These are phyloP conservation scores for Laupala kohalensis DNA, from an alignment of 1,140 invertebrate species.

Conservation along the genomic window DNA sequence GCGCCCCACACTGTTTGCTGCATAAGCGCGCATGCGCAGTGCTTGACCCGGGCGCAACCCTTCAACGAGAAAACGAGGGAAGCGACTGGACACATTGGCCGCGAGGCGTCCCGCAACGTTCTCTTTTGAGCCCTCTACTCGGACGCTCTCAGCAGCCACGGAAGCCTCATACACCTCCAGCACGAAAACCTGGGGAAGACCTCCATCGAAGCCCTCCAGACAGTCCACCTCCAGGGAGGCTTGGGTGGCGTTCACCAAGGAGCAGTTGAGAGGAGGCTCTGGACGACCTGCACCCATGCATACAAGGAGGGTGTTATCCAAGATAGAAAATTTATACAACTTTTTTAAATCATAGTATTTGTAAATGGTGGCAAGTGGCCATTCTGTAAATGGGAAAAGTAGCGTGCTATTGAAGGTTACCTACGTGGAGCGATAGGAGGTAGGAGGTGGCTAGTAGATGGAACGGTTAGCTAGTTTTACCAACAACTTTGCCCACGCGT, in stretches of 20 bases:
- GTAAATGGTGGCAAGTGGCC: no score
- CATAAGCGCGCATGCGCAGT: slow-evolving; percentile 58
- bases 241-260: slow-evolving; percentile 63
- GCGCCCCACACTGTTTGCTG: slow-evolving; percentile 70
- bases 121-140: no score
- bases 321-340: no score
- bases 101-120: slow-evolving; percentile 40
- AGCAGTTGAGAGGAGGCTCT: slow-evolving; percentile 66
- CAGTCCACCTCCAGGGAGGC: slow-evolving; percentile 65
- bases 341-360: no score
- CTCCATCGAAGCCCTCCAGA: slow-evolving; percentile 66
- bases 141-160: no score
- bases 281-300: slow-evolving; percentile 39
- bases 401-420: no score
- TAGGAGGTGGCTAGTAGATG: no score
- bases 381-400: no score
- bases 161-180: slow-evolving; percentile 11
- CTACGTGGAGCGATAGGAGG: no score
- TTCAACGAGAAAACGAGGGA: slow-evolving; percentile 49
- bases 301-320: neutral
- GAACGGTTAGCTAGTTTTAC: no score
- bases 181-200: slow-evolving; percentile 53
- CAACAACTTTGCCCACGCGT: no score
- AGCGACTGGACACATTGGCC: slow-evolving; percentile 50
- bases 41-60: slow-evolving; percentile 52